Conservation (phyloP, 2,797 vertebrate genomes). For the Eulemur albifrons region DNA sequence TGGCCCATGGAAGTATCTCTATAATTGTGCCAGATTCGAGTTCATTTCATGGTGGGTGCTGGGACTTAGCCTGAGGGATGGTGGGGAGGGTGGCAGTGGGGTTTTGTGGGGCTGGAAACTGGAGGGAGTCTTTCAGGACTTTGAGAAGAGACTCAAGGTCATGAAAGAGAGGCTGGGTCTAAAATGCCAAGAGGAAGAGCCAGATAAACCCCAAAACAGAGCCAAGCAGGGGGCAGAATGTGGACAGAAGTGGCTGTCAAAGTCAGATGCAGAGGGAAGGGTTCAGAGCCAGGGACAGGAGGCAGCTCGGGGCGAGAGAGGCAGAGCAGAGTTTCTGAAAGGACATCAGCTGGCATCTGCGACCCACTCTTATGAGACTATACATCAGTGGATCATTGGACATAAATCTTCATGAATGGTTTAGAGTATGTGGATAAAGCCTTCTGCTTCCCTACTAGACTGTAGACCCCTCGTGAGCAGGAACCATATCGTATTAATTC, state of each 20-base stretch:
- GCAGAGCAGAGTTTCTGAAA: neutral
- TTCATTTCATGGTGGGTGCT: neutral
- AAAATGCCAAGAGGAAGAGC: neutral
- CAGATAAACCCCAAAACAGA: neutral
- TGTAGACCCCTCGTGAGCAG: neutral
- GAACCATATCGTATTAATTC: neutral
- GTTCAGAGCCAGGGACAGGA: neutral
- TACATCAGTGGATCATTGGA: neutral
- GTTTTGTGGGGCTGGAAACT: neutral
- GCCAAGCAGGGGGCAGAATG: neutral
- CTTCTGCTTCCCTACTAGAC: neutral
- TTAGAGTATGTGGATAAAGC: neutral
- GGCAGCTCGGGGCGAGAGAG: neutral
- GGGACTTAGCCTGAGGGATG: neutral
- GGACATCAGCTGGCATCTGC: accelerated
- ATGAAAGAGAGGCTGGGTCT: neutral
- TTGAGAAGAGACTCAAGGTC: neutral
- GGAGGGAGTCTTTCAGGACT: neutral
- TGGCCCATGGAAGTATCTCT: neutral
- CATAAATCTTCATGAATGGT: neutral
- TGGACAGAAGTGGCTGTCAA: neutral
- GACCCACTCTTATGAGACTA: neutral
- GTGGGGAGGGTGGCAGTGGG: neutral
- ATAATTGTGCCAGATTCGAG: neutral
- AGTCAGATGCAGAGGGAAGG: neutral